These are phyloP conservation scores for Malaclemys terrapin DNA, from an alignment of 2,113 vertebrate species.

Conservation along the genomic window DNA sequence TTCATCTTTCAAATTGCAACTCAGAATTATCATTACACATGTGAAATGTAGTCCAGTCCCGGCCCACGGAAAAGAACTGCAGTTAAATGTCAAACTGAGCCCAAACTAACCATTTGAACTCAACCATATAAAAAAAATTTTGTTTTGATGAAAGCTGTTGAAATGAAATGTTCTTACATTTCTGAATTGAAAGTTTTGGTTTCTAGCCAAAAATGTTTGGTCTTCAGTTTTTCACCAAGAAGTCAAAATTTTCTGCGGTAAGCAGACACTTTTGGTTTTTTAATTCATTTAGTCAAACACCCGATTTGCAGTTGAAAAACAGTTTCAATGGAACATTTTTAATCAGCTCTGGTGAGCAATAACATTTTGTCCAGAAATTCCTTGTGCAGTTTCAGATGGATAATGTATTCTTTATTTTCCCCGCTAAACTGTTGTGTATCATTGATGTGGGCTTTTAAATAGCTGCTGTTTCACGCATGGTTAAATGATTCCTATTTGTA, in stretches of 20 bases:
- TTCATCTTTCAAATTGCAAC: slow-evolving; percentile 20
- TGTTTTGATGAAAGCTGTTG: slow-evolving; percentile 41
- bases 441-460: background rate
- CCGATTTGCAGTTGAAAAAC: background rate
- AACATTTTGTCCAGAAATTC: background rate
- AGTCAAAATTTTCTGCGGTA: slow-evolving; percentile 17
- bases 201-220: background rate
- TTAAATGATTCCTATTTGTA: background rate
- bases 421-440: background rate
- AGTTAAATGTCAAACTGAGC: background rate
- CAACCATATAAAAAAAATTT: slow-evolving; percentile 24
- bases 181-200: slow-evolving; percentile 23
- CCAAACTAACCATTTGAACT: background rate
- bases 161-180: slow-evolving; percentile 44
- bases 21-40: slow-evolving; percentile 33
- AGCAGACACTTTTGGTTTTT: background rate
- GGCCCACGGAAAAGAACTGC: background rate
- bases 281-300: background rate
- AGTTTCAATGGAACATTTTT: background rate
- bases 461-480: background rate
- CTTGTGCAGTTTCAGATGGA: background rate
- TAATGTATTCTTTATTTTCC: slow-evolving; percentile 8
- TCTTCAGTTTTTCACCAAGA: slow-evolving; percentile 6
- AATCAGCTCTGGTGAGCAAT: background rate
- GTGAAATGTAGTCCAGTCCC: slow-evolving; percentile 23